These are phyloP conservation scores for Acheta domesticus DNA, from an alignment of 2,888 invertebrate species.

Conservation along the genomic window DNA sequence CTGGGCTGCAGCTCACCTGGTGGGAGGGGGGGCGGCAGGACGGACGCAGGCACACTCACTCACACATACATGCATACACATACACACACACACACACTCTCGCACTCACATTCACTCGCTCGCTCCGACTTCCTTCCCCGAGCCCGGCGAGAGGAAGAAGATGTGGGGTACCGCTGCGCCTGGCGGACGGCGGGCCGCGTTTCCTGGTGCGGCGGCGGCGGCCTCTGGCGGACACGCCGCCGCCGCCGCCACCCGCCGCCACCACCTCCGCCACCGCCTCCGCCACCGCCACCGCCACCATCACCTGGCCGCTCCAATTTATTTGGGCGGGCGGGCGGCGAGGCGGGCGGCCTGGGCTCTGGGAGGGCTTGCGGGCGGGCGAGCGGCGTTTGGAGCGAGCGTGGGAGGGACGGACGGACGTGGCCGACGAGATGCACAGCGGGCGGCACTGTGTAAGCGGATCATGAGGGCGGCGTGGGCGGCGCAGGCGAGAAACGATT, in stretches of 20 bases:
- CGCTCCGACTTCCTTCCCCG: not conserved
- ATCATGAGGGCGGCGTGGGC: too few species aligned
- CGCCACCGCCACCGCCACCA: not conserved
- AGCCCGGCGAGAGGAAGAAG: not conserved
- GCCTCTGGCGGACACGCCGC: too few species aligned
- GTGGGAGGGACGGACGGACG: too few species aligned
- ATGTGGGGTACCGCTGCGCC: constrained; percentile 11
- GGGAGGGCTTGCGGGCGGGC: too few species aligned
- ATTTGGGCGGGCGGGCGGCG: not conserved
- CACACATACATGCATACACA: not conserved
- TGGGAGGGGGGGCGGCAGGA: not conserved
- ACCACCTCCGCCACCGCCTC: not conserved
- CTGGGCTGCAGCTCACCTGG: not conserved
- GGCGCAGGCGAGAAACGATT: too few species aligned
- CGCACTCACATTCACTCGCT: not conserved
- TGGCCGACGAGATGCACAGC: too few species aligned
- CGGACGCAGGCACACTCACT: not conserved
- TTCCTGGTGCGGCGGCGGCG: not conserved
- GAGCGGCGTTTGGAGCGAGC: too few species aligned
- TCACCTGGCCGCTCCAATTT: constrained; percentile 18
- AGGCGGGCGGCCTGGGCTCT: not conserved
- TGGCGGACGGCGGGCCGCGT: not conserved
- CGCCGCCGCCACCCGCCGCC: not conserved
- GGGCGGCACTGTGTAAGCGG: too few species aligned
- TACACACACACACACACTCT: not conserved